phyloP scores from a whole-genome alignment of 2,888 invertebrate genomes.

The Rhogogaster chlorosoma region DNA sequence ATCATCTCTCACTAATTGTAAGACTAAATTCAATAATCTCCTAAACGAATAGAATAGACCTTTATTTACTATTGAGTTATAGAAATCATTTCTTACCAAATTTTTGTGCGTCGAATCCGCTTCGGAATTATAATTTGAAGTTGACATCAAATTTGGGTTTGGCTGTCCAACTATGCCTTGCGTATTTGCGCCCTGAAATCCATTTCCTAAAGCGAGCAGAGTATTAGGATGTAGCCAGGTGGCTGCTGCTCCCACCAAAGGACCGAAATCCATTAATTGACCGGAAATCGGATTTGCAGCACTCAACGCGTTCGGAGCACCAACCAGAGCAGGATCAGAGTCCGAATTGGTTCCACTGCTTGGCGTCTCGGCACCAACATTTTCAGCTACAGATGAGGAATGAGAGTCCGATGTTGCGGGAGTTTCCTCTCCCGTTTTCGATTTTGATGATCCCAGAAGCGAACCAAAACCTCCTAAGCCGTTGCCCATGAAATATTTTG shows the following conservation, averaged over 20 bases:
- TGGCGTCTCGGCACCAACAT: not conserved
- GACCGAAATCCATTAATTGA: not conserved
- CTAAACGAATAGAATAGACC: not conserved
- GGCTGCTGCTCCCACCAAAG: slow-evolving; percentile 12
- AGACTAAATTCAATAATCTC: not conserved
- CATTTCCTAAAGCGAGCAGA: slow-evolving; percentile 6
- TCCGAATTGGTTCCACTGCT: not conserved
- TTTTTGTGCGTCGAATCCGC: not conserved
- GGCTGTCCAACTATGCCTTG: not conserved
- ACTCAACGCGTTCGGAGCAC: not conserved
- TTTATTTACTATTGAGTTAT: not conserved
- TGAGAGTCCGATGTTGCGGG: not conserved
- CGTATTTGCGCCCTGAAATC: not conserved
- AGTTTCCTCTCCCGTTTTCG: not conserved
- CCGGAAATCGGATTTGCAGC: not conserved
- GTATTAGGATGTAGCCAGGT: slow-evolving; percentile 29
- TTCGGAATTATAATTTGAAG: not conserved
- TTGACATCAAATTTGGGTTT: not conserved
- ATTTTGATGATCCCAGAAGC: slow-evolving; percentile 56
- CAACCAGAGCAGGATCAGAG: slow-evolving; percentile 14
- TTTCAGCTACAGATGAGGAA: not conserved
- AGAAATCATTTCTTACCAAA: not conserved
- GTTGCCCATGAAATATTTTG: slow-evolving; percentile 68
- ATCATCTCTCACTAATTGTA: not conserved
- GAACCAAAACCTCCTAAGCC: slow-evolving; percentile 62